Evolutionary conservation across 2,888 invertebrate species (phyloP).

Genomic region (Apamea monoglypha): DNA sequence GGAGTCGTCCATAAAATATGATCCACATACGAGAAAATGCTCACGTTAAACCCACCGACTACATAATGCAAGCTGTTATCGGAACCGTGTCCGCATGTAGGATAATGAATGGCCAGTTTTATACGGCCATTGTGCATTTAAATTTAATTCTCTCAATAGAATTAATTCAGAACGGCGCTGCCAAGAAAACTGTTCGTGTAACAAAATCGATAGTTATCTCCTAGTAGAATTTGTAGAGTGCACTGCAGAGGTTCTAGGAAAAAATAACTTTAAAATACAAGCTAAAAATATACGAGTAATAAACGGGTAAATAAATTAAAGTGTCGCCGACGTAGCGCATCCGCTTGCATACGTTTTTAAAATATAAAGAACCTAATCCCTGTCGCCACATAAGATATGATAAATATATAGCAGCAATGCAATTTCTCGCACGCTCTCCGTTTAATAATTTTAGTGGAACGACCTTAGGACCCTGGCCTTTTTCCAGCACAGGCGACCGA

Average conservation of each 20-base stretch:
- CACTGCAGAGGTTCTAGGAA: constrained; percentile 26
- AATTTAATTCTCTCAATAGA: constrained; percentile 66
- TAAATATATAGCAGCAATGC: constrained; percentile 68
- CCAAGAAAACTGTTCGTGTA: constrained; percentile 47
- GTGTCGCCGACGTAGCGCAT: constrained; percentile 19
- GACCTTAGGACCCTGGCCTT: constrained; percentile 59
- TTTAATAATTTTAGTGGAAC: constrained; percentile 75
- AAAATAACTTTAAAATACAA: constrained; percentile 24
- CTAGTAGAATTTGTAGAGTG: constrained; percentile 22
- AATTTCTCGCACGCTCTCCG: constrained; percentile 70
- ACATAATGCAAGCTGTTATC: constrained; percentile 75
- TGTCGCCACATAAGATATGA: constrained; percentile 51
- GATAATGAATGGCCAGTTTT: constrained; percentile 73
- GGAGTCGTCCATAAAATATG: constrained; percentile 67
- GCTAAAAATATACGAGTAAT: constrained; percentile 21
- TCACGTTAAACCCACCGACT: constrained; percentile 63
- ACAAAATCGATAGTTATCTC: constrained; percentile 47
- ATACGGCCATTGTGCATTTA: constrained; percentile 68
- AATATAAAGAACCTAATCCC: constrained; percentile 45
- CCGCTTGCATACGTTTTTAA: constrained; percentile 39
- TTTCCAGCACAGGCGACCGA: constrained; percentile 48
- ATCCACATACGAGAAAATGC: constrained; percentile 64
- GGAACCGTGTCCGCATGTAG: constrained; percentile 64
- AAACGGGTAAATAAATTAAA: constrained; percentile 32
- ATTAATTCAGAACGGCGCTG: constrained; percentile 42